phyloP scores from a whole-genome alignment of 2,888 invertebrate genomes.

The Trilocha varians region DNA sequence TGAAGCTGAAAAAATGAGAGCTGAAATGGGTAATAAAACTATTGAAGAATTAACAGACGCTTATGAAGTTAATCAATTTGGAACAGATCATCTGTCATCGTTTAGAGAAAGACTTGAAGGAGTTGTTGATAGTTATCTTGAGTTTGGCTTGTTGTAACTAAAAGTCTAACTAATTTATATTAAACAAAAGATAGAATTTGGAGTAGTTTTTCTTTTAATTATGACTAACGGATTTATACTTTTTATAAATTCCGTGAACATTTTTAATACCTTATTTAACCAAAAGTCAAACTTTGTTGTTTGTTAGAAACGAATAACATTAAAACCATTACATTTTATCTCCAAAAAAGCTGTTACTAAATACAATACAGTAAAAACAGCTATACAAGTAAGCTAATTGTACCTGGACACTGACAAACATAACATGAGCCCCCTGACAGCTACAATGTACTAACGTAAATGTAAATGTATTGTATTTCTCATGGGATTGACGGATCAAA shows the following conservation, averaged over 20 bases:
- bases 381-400: too few relatives aligned
- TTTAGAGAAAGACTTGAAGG: conserved; percentile 15
- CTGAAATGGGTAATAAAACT: conserved; percentile 7
- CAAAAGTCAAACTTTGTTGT: too few relatives aligned
- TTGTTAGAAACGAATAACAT: too few relatives aligned
- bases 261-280: too few relatives aligned
- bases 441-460: background rate
- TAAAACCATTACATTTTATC: too few relatives aligned
- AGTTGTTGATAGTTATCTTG: conserved; percentile 10
- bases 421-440: background rate
- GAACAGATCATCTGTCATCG: conserved; percentile 2
- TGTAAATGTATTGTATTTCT: background rate
- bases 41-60: background rate
- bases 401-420: background rate
- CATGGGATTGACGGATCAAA: background rate
- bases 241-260: too few relatives aligned
- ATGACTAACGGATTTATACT: too few relatives aligned
- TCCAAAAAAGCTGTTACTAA: too few relatives aligned
- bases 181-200: too few relatives aligned
- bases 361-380: too few relatives aligned
- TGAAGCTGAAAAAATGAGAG: conserved; percentile 15
- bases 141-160: background rate
- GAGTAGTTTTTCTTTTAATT: too few relatives aligned
- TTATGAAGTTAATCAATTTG: background rate
- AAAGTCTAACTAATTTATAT: background rate